These are phyloP conservation scores for Rhombomys opimus DNA, from an alignment of 2,113 vertebrate genomes.

Conservation along the genomic window DNA sequence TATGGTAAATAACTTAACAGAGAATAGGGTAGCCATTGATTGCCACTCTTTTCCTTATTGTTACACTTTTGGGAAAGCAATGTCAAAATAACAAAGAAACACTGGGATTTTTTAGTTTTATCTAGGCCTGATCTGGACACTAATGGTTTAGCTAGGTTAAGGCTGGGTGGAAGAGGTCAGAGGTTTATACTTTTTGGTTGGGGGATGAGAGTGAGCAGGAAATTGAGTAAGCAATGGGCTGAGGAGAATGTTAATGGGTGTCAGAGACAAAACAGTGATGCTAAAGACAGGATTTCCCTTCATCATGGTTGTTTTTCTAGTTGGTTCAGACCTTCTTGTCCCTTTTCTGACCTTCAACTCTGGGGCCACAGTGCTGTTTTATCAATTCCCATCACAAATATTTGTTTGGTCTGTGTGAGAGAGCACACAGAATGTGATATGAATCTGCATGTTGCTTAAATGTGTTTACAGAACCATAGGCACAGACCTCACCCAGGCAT, in stretches of 20 bases:
- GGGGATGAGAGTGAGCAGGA: not conserved
- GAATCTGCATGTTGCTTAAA: not conserved
- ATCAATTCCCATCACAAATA: not conserved
- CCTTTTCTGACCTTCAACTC: not conserved
- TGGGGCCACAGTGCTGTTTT: not conserved
- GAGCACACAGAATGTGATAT: not conserved
- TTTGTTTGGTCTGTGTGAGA: not conserved
- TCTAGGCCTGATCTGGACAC: not conserved
- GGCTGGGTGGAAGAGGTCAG: not conserved
- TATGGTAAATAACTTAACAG: not conserved
- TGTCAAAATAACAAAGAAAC: not conserved
- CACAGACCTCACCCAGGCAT: not conserved
- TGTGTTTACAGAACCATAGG: not conserved
- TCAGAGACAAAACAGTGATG: not conserved
- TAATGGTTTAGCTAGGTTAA: not conserved
- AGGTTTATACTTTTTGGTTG: not conserved
- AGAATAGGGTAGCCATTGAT: not conserved
- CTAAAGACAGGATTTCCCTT: not conserved
- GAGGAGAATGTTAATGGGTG: not conserved
- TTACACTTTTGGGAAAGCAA: not conserved
- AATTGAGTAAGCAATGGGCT: not conserved
- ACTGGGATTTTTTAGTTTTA: not conserved
- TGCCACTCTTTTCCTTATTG: not conserved
- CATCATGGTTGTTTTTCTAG: not conserved
- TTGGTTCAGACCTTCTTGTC: not conserved